Evolutionary conservation across 1,140 invertebrate genomes (phyloP), one percentile per base, ranked within the genome.

Genomic region (Hesperophylax magnus): DNA sequence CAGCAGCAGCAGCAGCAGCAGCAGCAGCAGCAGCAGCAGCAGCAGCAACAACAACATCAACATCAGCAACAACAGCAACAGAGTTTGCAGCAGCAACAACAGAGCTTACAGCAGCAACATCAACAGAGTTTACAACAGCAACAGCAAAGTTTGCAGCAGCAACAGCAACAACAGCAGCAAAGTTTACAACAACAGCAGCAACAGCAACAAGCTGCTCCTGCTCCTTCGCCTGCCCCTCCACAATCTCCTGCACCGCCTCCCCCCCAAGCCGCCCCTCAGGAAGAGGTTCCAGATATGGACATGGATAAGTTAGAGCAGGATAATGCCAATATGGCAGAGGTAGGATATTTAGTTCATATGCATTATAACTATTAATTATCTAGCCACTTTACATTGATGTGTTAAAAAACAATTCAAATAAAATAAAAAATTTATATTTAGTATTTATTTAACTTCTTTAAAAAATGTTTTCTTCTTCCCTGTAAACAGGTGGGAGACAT

Each of bases 301-400:
- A 96, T 97, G 81, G 95, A 96, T 84, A 96, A 96, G 85, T 87
- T 96, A 17, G 94, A 96, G 86, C 94, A 96, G 86, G 91, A 93
- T 84, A 86, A 88, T 75, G 91, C 90, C 39, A 93, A 92, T 69
- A 94, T 95, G 90, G 93, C 92, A 14, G 94, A 95, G 90, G 93
- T 94, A 85, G 93, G 34, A 18, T 20, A 72, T 11, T 52, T 18
- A 18, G 7, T 58, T 3, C 53, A 56, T 20, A 58, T 58, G 18
- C 56, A 58, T 58, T 47, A 34, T 34, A 34, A 34, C 7, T 34
- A 47, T 47, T 47, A 2, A 47, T 1, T 14, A 47, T 47, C 39
- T 11, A 14, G 39, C 39, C 11, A 47, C 9, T 47, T 47, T 39
- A 39, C 34, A 47, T 47, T 47, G 3, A 20, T 58, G 54, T 5